Base-by-base conservation (phyloP, 2,888 invertebrate genomes). In the Cylloceria caligata region DNA sequence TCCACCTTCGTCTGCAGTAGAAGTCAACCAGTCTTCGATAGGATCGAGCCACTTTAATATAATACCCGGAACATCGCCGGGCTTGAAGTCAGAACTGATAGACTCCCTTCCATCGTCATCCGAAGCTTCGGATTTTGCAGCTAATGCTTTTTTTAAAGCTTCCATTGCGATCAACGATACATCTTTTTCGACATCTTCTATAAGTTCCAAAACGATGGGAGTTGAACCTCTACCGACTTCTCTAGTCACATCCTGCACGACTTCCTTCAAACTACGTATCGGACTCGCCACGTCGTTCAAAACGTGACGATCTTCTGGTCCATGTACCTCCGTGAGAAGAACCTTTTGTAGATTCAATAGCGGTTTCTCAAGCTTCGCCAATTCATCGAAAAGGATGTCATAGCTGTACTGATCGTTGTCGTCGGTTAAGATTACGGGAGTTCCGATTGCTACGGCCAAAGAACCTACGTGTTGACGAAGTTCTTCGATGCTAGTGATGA, bases 181-280 rank as follows among this genome's bases (percentile, higher is more conserved):
- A 57, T 90, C 89, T 45, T 88, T 90, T 55, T 90, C 88, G 39
- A 91, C 88, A 42, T 90, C 90, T 74, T 90, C 89, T 3, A 91
- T 71, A n/a, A 91, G 75, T 55, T 89, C 86, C 3, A 90, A 39
- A 16, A 91, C 73, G 0, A 87, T 80, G 5, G 84, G 69, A n/a
- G 88, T 80, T 0, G 69, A 47, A 6, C 86, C 86, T 3, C 83
- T 74, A 13, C 76, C 86, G 2, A 85, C 57, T 11, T 76, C 86
- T 24, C 88, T 76, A 0, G 83, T 78, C 21, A 91, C 84, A n/a
- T 83, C 81, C 19, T 83, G 73, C n/a, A 89, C 71, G 3, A 89
- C 67, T 3, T 52, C 52, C 80, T 88, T 89, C 47, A 92, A 80
- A 30, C 86, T 87, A n/a, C 81, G 76, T 7, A 92, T 83, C 0